Percentiles rank a stretch among this genome's conserved stretches.
phyloP scores from a whole-genome alignment of 2,888 invertebrate species.

The Acronicta alni region DNA sequence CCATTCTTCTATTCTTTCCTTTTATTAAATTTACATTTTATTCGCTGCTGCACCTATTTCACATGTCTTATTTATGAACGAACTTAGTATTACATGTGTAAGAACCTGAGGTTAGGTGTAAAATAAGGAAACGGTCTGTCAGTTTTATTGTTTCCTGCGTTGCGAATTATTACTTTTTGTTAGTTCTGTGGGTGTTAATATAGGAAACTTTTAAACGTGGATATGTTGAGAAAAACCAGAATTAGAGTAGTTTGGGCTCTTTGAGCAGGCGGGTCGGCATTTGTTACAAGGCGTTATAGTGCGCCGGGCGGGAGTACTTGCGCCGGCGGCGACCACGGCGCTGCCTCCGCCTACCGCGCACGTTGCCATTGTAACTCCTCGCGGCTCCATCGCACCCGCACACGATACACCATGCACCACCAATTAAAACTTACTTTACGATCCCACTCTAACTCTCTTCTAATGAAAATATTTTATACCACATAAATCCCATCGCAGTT shows the following conservation, averaged over 20 bases:
- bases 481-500: constrained; percentile 68
- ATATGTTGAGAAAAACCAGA: constrained; percentile 14
- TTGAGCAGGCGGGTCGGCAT: constrained; percentile 61
- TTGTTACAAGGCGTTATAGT: constrained; percentile 70
- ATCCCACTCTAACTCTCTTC: constrained; percentile 68
- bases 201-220: neutral
- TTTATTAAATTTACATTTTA: constrained; percentile 67
- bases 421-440: constrained; percentile 82
- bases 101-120: constrained; percentile 19
- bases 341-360: constrained; percentile 81
- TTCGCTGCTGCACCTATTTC: constrained; percentile 53
- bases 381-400: constrained; percentile 60
- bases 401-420: constrained; percentile 68
- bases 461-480: constrained; percentile 73
- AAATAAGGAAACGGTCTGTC: constrained; percentile 22
- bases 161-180: neutral
- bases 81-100: constrained; percentile 25
- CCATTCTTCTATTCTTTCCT: constrained; percentile 64
- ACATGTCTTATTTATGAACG: constrained; percentile 57
- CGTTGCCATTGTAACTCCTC: constrained; percentile 79
- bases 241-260: constrained; percentile 56
- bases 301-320: constrained; percentile 70
- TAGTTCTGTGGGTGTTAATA: neutral
- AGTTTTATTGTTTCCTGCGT: constrained; percentile 23
- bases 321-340: constrained; percentile 79